Conservation (phyloP, 2,888 invertebrate species). For the Noctua fimbriata region DNA sequence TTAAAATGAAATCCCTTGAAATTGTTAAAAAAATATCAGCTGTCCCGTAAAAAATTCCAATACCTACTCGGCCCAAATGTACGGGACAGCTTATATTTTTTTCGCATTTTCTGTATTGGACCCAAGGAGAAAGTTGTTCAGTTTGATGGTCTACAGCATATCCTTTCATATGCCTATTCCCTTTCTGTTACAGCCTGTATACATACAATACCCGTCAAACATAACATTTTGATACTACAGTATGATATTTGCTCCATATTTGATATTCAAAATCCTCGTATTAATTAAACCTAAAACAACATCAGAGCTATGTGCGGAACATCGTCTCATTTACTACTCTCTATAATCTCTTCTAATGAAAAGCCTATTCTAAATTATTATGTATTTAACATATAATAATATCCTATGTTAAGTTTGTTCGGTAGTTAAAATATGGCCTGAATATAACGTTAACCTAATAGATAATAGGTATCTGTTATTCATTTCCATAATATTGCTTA, state of each 20-base stretch:
- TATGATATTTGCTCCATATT: slow-evolving; percentile 31
- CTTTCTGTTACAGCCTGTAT: not conserved
- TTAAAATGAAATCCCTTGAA: too few species aligned
- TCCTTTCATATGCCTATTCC: too few species aligned
- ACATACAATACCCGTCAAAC: not conserved
- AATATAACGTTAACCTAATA: not conserved
- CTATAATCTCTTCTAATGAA: slow-evolving; percentile 35
- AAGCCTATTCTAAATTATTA: slow-evolving; percentile 28
- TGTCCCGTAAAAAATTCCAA: too few species aligned
- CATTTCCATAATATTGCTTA: not conserved
- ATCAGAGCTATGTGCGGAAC: slow-evolving; percentile 21
- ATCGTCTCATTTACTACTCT: slow-evolving; percentile 30
- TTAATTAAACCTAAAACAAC: slow-evolving; percentile 62
- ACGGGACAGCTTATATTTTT: too few species aligned
- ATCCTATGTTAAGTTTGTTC: slow-evolving; percentile 8
- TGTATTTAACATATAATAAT: slow-evolving; percentile 2
- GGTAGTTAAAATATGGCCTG: slow-evolving; percentile 8
- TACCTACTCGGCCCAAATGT: too few species aligned
- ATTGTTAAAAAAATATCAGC: too few species aligned
- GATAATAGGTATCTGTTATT: not conserved
- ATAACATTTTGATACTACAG: slow-evolving; percentile 13
- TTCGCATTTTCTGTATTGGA: too few species aligned
- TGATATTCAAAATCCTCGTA: slow-evolving; percentile 40
- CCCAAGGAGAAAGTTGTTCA: too few species aligned
- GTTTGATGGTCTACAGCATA: too few species aligned